A percentile compares a stretch with the other conserved stretches of the same genome.
Evolutionary conservation across 2,113 vertebrate genomes (phyloP).

Genomic region (Xiphorhynchus elegans): DNA sequence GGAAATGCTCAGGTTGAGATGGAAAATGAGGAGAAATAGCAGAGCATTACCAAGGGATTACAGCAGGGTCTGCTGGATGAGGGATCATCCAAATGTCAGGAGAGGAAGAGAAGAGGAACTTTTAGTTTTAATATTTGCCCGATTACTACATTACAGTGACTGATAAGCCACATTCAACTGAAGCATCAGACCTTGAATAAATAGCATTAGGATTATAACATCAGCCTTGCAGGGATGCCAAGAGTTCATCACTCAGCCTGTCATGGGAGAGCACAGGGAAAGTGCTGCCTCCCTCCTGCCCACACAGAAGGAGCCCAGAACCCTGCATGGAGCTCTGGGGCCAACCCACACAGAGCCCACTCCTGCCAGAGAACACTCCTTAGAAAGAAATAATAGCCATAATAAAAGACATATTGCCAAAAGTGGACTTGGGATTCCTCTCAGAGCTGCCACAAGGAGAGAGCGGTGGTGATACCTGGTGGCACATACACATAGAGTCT

Average conservation of each 20-base stretch:
- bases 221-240: neutral
- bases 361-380: neutral
- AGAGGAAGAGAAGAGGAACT: neutral
- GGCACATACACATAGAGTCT: neutral
- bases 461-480: neutral
- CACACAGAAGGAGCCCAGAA: neutral
- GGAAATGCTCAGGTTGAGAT: neutral
- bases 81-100: neutral
- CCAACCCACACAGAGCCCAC: neutral
- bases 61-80: neutral
- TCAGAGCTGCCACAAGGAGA: neutral
- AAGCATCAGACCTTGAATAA: neutral
- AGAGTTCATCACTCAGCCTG: neutral
- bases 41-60: neutral
- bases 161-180: neutral
- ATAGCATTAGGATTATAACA: neutral
- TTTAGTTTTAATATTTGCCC: neutral
- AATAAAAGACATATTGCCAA: neutral
- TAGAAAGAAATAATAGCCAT: neutral
- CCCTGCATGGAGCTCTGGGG: neutral
- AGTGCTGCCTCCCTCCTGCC: neutral
- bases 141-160: neutral
- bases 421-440: neutral
- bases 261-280: neutral
- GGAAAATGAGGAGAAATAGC: neutral